Evolutionary conservation across 2,888 invertebrate genomes (phyloP).

Genomic region (Drosophila putrida): DNA sequence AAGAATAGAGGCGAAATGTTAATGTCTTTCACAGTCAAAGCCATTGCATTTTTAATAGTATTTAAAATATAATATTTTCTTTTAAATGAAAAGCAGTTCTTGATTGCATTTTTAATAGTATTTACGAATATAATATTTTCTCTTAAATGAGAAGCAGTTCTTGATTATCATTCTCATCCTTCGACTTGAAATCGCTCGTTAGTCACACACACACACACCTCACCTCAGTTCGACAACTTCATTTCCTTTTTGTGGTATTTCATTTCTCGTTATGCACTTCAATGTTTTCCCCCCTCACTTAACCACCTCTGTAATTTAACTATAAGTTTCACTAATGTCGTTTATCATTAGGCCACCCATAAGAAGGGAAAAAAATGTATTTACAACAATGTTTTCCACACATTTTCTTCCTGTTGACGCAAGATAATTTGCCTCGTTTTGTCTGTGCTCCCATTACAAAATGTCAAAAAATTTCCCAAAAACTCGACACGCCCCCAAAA

Average conservation of each 20-base stretch:
- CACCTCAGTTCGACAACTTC: conserved; percentile 55
- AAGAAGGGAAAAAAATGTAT: conserved; percentile 33
- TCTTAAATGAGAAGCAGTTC: neutral
- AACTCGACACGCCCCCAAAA: conserved; percentile 50
- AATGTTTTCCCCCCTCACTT: conserved; percentile 7
- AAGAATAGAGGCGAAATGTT: conserved; percentile 9
- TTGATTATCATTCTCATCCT: neutral
- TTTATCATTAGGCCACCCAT: conserved; percentile 71
- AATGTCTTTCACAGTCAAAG: conserved; percentile 6
- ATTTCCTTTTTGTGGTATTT: conserved; percentile 46
- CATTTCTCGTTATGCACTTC: conserved; percentile 52
- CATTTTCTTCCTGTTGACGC: conserved; percentile 74
- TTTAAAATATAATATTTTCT: neutral
- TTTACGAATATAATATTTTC: neutral
- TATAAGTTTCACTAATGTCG: conserved; percentile 69
- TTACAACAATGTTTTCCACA: conserved; percentile 48
- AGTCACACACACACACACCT: conserved; percentile 20
- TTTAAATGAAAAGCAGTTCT: neutral
- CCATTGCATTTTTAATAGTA: conserved; percentile 12
- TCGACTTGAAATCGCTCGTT: conserved; percentile 37
- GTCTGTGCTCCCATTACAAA: conserved; percentile 70
- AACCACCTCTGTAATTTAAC: conserved; percentile 12
- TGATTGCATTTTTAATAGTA: conserved; percentile 1
- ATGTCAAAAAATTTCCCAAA: conserved; percentile 71
- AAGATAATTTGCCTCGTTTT: conserved; percentile 72